These are phyloP conservation scores for Nasua narica DNA, from an alignment of 2,797 vertebrate genomes.

Conservation along the genomic window DNA sequence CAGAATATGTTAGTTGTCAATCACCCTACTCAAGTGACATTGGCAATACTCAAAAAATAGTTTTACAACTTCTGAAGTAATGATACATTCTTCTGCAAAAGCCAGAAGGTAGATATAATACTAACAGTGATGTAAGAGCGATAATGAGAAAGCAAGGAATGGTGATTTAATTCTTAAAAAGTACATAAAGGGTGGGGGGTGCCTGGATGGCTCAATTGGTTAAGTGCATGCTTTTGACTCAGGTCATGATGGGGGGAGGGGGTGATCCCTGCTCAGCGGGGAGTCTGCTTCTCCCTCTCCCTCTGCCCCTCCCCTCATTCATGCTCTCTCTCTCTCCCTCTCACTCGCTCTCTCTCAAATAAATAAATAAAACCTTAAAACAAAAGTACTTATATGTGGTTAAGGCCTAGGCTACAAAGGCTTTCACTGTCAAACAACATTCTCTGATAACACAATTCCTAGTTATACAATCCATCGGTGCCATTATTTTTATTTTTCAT, in stretches of 20 bases:
- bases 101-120: neutral
- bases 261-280: neutral
- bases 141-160: conserved; percentile 18
- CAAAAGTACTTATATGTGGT: neutral
- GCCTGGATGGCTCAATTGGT: no score
- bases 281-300: no score
- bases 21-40: neutral
- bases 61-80: neutral
- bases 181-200: neutral
- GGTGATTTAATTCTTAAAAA: neutral
- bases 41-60: neutral
- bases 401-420: neutral
- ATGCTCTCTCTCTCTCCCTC: no score
- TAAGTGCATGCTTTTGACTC: neutral
- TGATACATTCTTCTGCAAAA: neutral
- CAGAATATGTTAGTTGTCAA: neutral
- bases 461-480: neutral
- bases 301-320: no score
- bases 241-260: neutral
- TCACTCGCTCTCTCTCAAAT: no score
- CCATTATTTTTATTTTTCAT: neutral
- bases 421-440: conserved; percentile 24
- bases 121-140: neutral
- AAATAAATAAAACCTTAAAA: no score
- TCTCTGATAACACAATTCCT: neutral